Percentiles rank a stretch among this genome's conserved stretches.
phyloP scores from a whole-genome alignment of 2,797 vertebrate species.

The Trichosurus vulpecula region DNA sequence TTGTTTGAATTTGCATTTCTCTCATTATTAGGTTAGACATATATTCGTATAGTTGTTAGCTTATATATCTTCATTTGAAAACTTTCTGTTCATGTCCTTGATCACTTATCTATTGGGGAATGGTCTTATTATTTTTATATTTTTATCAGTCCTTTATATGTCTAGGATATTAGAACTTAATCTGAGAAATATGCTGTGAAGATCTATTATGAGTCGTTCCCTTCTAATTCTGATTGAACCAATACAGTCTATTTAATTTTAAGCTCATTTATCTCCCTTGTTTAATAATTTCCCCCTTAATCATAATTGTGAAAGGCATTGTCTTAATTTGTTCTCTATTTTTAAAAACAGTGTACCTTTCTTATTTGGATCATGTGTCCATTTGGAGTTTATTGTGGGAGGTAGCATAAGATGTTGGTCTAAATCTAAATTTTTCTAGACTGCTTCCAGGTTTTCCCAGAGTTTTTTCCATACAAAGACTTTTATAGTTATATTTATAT shows the following conservation, averaged over 20 bases:
- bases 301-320: background rate
- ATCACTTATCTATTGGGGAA: background rate
- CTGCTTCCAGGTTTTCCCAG: background rate
- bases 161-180: background rate
- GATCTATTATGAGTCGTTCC: background rate
- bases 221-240: background rate
- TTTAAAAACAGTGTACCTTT: background rate
- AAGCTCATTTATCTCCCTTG: background rate
- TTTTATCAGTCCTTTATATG: background rate
- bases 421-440: background rate
- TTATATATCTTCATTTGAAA: background rate
- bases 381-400: background rate
- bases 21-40: background rate
- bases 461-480: background rate
- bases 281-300: background rate
- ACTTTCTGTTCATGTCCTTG: background rate
- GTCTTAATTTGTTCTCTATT: background rate
- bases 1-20: background rate
- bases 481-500: background rate
- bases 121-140: background rate
- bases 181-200: background rate
- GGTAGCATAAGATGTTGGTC: background rate
- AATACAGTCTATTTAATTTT: background rate
- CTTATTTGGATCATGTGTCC: background rate
- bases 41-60: background rate